Base-by-base conservation (phyloP, 2,888 invertebrate genomes). In the Acanthococcus lagerstroemiae region DNA sequence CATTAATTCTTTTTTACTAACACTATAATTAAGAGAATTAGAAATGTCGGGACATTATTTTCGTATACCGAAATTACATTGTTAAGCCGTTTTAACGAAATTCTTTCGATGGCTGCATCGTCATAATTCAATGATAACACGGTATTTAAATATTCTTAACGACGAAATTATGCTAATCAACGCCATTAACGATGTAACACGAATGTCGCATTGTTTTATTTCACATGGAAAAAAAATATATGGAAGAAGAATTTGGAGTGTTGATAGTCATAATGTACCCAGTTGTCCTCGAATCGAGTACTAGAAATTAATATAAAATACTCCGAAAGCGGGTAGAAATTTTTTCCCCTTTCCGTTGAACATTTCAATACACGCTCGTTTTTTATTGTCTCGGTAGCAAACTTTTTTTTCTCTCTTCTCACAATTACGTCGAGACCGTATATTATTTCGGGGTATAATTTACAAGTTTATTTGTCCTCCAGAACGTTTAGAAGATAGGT, bases 81-180 rank as follows among this genome's bases (percentile, higher is more conserved):
- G 24, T 54, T 30, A 27, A n/a, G 37, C 22, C 22, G 56, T 56
- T 56, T 5, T 7, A 56, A 30, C 27, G 12, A 56, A 57, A 24
- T 9, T 17, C 44, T 57, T 45, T 57, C 45, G 25, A 57, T 37
- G 45, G 44, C 37, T 45, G 22, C 57, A 25, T 57, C 57, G 57
- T 19, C 22, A 45, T 57, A 57, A 57, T 45, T 57, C 57, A 57
- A 57, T 44, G 57, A 57, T 57, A 57, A 57, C 45, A 21, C 57
- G 45, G 57, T 57, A 57, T 57, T 57, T 57, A 57, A 44, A 57
- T 57, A 57, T 37, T 45, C 22, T 57, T 57, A 57, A 57, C 57
- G 57, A 45, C 57, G n/a, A 57, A 57, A 57, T 57, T 57, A 57
- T 57, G 57, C 57, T 44, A 57, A 57, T 57, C 25, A 57, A 57